A percentile compares a stretch with the other conserved stretches of the same genome.
Conservation (phyloP, 2,888 invertebrate species). For the Acleris holmiana region DNA sequence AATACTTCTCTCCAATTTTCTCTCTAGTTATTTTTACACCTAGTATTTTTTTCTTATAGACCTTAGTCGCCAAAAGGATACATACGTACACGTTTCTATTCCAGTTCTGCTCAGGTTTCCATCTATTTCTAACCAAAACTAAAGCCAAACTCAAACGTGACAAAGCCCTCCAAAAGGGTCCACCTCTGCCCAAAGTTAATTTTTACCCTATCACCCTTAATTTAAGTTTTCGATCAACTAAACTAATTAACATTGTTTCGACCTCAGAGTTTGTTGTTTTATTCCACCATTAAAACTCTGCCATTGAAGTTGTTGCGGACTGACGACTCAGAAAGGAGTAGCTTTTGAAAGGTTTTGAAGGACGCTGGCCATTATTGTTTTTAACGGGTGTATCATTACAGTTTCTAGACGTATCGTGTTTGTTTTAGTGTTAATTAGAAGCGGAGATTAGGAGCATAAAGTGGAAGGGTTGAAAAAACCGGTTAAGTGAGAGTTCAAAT, state of each 20-base stretch:
- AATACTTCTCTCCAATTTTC: no score
- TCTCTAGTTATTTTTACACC: no score
- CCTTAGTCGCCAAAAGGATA: no score
- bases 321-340: background rate
- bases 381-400: background rate
- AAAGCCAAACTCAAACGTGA: constrained; percentile 8
- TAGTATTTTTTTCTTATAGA: no score
- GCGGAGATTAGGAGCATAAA: no score
- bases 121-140: background rate
- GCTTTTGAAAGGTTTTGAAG: background rate
- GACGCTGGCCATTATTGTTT: background rate
- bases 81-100: no score
- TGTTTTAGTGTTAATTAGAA: no score
- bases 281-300: constrained; percentile 28
- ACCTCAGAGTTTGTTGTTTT: constrained; percentile 28
- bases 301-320: constrained; percentile 1
- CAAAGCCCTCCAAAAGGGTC: constrained; percentile 20
- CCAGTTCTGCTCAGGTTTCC: background rate
- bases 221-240: constrained; percentile 35
- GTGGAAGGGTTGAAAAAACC: no score
- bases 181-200: constrained; percentile 31
- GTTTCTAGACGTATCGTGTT: no score
- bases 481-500: no score
- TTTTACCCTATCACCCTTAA: constrained; percentile 35
- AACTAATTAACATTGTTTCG: constrained; percentile 32